Evolutionary conservation across 2,113 vertebrate genomes (phyloP), one percentile per base, ranked within the genome.

Genomic region (Mungos mungo): DNA sequence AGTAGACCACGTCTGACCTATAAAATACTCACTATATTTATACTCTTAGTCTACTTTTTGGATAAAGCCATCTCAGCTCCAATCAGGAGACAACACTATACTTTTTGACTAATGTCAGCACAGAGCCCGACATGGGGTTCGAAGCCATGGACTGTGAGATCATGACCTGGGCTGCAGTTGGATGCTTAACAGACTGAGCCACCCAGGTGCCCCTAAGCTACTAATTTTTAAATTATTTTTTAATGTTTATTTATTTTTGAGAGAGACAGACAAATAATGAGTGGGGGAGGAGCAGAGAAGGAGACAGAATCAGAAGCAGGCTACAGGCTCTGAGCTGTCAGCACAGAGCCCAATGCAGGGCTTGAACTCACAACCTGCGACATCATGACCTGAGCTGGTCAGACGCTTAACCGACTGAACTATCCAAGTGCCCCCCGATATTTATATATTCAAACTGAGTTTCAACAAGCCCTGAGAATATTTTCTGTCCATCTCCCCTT

Each of bases 381-480:
- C 5, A 57, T 25, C 57, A 60, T 23, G 21, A 23, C 21, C 57
- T 23, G 21, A 60, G 57, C 57, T 1, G 2, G 8, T 60, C 57
- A 9, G 57, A 60, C 7, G 19, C 57, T 60, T 60, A 60, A 23
- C 21, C 21, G 19, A 60, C 57, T 60, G 57, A 60, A 19, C 57
- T 21, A 23, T 7, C 57, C 57, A 60, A 18, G 21, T 2, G 21
- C 21, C 57, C 57, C 57, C 57, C 29, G 76, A 54, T 35, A 35
- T 21, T 87, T 84, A 10, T 35, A 74, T 38, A 93, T 88, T 96
- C 33, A 97, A 94, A 96, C 4, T 76, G 50, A 72, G 57, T 87
- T 95, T 92, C 47, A 96, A 54, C 29, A 86, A 93, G 29, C 54
- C 82, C 80, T 47, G 71, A 38, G 54, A 96, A 77, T 90, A 88